These are phyloP conservation scores for Poicephalus gulielmi DNA, from an alignment of 2,113 vertebrate species.

Conservation along the genomic window DNA sequence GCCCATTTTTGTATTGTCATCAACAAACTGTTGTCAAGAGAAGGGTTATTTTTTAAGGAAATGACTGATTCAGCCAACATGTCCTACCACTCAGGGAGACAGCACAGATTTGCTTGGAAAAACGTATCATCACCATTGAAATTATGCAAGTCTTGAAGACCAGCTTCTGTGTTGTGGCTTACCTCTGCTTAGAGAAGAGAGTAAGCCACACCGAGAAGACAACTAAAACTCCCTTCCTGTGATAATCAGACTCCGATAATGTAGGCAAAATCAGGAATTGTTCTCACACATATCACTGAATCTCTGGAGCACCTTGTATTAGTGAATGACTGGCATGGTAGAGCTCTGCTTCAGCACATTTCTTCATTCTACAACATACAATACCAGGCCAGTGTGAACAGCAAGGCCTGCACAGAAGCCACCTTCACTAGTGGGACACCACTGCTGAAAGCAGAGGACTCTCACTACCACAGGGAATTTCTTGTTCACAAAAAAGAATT, in stretches of 20 bases:
- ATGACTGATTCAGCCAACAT: neutral
- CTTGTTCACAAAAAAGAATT: neutral
- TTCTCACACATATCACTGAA: neutral
- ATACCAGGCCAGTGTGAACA: neutral
- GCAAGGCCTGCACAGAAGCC: neutral
- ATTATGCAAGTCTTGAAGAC: neutral
- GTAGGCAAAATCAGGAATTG: neutral
- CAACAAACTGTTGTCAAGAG: neutral
- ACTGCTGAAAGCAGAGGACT: neutral
- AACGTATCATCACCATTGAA: neutral
- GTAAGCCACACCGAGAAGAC: neutral
- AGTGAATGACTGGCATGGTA: neutral
- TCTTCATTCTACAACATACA: neutral
- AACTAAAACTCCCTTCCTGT: neutral
- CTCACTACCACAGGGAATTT: neutral
- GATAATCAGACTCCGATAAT: neutral
- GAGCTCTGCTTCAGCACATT: neutral
- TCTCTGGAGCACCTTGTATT: neutral
- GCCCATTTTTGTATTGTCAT: neutral
- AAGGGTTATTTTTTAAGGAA: neutral
- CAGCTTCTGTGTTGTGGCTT: neutral
- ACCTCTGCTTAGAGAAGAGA: neutral
- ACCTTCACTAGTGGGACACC: neutral
- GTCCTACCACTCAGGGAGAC: neutral
- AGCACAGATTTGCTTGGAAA: neutral